Evolutionary conservation across 2,888 invertebrate genomes (phyloP).

Genomic region (Oxytorus armatus): DNA sequence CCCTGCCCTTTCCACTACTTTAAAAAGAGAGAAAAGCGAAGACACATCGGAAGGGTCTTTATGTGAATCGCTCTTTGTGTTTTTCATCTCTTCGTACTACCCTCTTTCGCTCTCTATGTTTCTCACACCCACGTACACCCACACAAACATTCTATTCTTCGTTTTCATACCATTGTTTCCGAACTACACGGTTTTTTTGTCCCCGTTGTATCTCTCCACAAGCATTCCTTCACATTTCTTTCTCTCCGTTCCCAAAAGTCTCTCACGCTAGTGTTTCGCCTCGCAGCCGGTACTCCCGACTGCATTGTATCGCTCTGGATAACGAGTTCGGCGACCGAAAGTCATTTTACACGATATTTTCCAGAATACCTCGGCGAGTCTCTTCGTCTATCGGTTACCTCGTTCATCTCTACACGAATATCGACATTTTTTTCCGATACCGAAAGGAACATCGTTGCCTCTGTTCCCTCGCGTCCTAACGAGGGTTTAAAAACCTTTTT

Average conservation of each 20-base stretch:
- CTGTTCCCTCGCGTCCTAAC: too few relatives aligned
- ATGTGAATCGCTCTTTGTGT: slow-evolving; percentile 41
- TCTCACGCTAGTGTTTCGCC: background rate
- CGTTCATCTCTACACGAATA: too few relatives aligned
- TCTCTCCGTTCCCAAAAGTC: slow-evolving; percentile 16
- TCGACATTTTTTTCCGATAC: too few relatives aligned
- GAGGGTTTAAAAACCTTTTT: too few relatives aligned
- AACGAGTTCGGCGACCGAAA: slow-evolving; percentile 5
- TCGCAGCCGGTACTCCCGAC: background rate
- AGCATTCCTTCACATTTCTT: background rate
- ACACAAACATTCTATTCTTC: slow-evolving; percentile 20
- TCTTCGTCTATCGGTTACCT: too few relatives aligned
- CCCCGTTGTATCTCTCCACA: background rate
- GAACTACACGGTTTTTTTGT: slow-evolving; percentile 1
- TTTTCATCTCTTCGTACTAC: slow-evolving; percentile 25
- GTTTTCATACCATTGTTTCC: slow-evolving; percentile 36
- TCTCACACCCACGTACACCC: background rate
- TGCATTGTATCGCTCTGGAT: background rate
- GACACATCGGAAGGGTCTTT: slow-evolving; percentile 34
- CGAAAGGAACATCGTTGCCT: too few relatives aligned
- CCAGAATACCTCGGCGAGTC: background rate
- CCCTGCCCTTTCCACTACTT: slow-evolving; percentile 9
- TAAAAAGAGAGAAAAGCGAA: background rate
- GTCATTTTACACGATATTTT: background rate
- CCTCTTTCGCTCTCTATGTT: slow-evolving; percentile 8